phyloP scores from a whole-genome alignment of 1,140 invertebrate genomes.

The Marisa cornuarietis region DNA sequence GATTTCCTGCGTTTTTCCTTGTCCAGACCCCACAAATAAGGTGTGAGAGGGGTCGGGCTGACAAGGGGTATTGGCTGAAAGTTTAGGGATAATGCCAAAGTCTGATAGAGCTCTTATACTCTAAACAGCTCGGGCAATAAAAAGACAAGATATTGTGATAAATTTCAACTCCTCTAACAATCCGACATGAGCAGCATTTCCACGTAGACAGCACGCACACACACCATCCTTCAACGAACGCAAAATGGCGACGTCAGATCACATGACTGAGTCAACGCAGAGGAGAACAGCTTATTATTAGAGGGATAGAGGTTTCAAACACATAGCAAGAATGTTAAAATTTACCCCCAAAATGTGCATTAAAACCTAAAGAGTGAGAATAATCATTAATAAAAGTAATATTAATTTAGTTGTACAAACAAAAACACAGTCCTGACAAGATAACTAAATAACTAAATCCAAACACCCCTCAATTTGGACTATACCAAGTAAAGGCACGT shows the following conservation, averaged over 20 bases:
- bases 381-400: too few relatives aligned
- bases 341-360: too few relatives aligned
- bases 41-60: conserved; percentile 21
- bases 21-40: conserved; percentile 22
- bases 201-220: conserved; percentile 24
- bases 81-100: conserved; percentile 10
- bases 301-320: too few relatives aligned
- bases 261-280: conserved; percentile 7
- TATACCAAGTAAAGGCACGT: too few relatives aligned
- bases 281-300: not conserved
- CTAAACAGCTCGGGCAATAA: conserved; percentile 26
- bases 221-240: conserved; percentile 26
- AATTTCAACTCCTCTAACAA: conserved; percentile 19
- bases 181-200: conserved; percentile 23
- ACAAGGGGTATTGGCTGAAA: conserved; percentile 24
- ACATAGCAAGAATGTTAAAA: too few relatives aligned
- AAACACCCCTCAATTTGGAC: too few relatives aligned
- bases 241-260: conserved; percentile 31
- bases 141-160: conserved; percentile 14
- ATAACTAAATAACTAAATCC: too few relatives aligned
- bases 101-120: conserved; percentile 19
- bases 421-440: too few relatives aligned
- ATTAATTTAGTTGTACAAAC: too few relatives aligned
- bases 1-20: conserved; percentile 23
- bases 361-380: too few relatives aligned